Evolutionary conservation across 2,113 vertebrate genomes (phyloP).

Genomic region (Nannospalax galili): DNA sequence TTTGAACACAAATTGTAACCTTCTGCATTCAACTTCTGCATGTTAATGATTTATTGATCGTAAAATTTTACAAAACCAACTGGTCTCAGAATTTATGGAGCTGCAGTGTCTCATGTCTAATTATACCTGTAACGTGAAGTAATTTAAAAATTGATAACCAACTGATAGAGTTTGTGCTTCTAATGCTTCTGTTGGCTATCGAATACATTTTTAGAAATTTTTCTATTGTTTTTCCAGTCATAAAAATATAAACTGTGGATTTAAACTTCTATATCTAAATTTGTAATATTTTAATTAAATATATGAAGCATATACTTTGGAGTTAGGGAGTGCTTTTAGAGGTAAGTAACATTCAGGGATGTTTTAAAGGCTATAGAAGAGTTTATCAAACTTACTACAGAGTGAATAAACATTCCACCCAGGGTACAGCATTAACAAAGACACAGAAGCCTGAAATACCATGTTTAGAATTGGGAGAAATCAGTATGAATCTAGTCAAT

Average conservation of each 20-base stretch:
- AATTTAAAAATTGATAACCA: conserved; percentile 23
- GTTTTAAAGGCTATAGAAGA: background rate
- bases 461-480: background rate
- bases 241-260: background rate
- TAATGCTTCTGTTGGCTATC: background rate
- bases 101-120: background rate
- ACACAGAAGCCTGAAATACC: background rate
- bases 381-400: background rate
- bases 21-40: conserved; percentile 1
- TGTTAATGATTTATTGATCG: background rate
- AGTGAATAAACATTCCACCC: background rate
- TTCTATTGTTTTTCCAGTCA: conserved; percentile 10
- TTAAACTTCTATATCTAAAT: background rate
- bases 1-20: conserved; percentile 40
- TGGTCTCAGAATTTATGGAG: background rate
- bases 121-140: background rate
- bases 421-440: background rate
- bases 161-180: background rate
- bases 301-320: background rate
- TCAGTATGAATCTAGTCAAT: background rate
- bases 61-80: background rate
- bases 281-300: conserved; percentile 6
- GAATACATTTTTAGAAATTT: background rate
- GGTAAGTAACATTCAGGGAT: background rate
- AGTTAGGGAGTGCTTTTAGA: background rate